Percentiles rank a stretch among this genome's conserved stretches.
Evolutionary conservation across 2,797 vertebrate species (phyloP).

Genomic region (Hippopotamyrus pictus): DNA sequence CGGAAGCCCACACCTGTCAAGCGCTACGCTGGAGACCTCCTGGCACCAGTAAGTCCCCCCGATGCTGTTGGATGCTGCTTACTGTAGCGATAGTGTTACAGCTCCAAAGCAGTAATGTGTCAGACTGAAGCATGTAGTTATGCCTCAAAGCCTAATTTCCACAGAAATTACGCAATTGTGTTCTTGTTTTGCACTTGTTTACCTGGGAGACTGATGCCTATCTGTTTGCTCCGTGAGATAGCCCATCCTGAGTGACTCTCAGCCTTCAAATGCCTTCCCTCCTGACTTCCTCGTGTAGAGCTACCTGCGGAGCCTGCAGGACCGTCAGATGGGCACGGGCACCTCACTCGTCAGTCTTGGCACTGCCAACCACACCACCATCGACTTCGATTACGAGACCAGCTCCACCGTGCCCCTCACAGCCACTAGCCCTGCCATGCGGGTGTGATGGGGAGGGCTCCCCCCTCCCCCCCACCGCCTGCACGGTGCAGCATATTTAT

Average conservation of each 20-base stretch:
- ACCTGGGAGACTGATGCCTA: neutral
- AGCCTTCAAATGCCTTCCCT: neutral
- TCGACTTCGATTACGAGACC: slow-evolving; percentile 73
- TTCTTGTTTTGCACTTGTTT: neutral
- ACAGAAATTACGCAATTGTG: neutral
- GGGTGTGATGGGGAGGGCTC: slow-evolving; percentile 51
- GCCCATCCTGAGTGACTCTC: neutral
- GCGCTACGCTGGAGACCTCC: slow-evolving; percentile 71
- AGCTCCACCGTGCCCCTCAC: slow-evolving; percentile 72
- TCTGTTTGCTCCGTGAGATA: neutral
- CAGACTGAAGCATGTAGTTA: too few species aligned
- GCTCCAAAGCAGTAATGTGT: neutral
- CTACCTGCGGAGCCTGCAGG: slow-evolving; percentile 78
- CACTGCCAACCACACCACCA: slow-evolving; percentile 58
- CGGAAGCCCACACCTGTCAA: slow-evolving; percentile 64
- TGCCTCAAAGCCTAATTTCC: neutral
- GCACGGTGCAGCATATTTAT: neutral
- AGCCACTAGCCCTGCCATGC: slow-evolving; percentile 55
- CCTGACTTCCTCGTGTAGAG: slow-evolving; percentile 55
- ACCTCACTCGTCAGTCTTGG: slow-evolving; percentile 67
- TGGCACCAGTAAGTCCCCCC: slow-evolving; percentile 74
- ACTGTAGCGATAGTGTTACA: neutral
- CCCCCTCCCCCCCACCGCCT: neutral
- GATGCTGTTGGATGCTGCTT: neutral
- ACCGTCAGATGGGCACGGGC: slow-evolving; percentile 68